Percentiles rank a stretch among this genome's conserved stretches.
Evolutionary conservation across 92 coral and sea anemone genomes (phyloP).

Genomic region (Nematostella vectensis): DNA sequence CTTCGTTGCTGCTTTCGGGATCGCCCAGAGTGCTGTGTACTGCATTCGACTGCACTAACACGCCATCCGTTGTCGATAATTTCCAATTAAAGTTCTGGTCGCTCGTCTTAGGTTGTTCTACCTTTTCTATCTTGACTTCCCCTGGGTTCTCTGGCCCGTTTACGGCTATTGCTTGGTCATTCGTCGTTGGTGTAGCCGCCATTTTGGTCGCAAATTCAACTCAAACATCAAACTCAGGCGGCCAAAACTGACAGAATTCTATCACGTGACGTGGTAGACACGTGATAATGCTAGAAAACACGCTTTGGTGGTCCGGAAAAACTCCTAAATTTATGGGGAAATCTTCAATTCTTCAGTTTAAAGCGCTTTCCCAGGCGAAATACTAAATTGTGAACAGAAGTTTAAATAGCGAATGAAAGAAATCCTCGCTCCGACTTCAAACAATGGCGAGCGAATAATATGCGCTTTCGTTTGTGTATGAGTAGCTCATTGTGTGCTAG

Average conservation of each 20-base stretch:
- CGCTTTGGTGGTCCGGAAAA: conserved; percentile 34
- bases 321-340: conserved; percentile 44
- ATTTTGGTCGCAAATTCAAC: conserved; percentile 65
- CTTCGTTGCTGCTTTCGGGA: conserved; percentile 48
- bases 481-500: conserved; percentile 47
- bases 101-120: conserved; percentile 73
- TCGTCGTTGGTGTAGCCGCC: conserved; percentile 63
- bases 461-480: conserved; percentile 39
- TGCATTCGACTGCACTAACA: conserved; percentile 60
- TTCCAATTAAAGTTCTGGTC: conserved; percentile 92
- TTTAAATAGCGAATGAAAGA: conserved; percentile 26
- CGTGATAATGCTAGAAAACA: conserved; percentile 68
- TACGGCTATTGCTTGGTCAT: conserved; percentile 58
- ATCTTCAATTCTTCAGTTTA: conserved; percentile 12
- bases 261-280: conserved; percentile 59
- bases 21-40: conserved; percentile 58
- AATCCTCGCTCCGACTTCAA: conserved; percentile 27
- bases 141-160: conserved; percentile 81
- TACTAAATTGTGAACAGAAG: conserved; percentile 21
- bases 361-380: conserved; percentile 11
- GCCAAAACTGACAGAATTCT: conserved; percentile 66
- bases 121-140: conserved; percentile 91
- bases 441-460: conserved; percentile 76
- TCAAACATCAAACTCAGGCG: conserved; percentile 56
- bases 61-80: conserved; percentile 60